Evolutionary conservation across 2,888 invertebrate species (phyloP), one percentile per base, ranked within the genome.

Genomic region (Agriotes lineatus): DNA sequence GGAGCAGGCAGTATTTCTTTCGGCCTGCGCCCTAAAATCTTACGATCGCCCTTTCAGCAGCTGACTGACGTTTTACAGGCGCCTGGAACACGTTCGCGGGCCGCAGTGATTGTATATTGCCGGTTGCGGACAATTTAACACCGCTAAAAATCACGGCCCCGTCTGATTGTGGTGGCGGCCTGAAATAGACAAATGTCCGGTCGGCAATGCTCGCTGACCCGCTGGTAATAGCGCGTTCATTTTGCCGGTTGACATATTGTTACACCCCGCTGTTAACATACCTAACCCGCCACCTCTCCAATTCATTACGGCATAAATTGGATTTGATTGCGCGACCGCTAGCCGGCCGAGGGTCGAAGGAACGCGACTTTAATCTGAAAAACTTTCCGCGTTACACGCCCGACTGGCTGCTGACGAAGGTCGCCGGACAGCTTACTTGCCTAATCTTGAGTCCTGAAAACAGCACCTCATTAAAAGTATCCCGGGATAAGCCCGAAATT

Each of bases 151-250:
- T 74, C 74, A 68, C 72, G 67, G 67, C 61, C 30, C 69, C 69
- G 72, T 74, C 72, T 66, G 71, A 67, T 71, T 72, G 74, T 48
- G 74, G 72, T 60, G 58, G 69, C 62, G 61, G 67, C 67, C 63
- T 72, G 75, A 75, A 75, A 73, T 73, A 75, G 75, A 75, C 75
- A 74, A 75, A 75, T 75, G 75, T 75, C 67, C 73, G 75, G 72
- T 72, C 71, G 68, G 72, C 71, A 73, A 67, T 72, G 74, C 63
- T 66, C 74, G 64, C 73, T 74, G 75, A 75, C 73, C 75, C 73
- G 65, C 45, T 54, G 69, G 68, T 71, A 73, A 70, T 70, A 64
- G 63, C 68, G 45, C 70, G 72, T 72, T 68, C 67, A 69, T 71
- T 70, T 67, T 61, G 58, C 69, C 63, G 61, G 71, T 68, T 68